Conservation (phyloP, 2,888 invertebrate species). For the Macrophya annulata region DNA sequence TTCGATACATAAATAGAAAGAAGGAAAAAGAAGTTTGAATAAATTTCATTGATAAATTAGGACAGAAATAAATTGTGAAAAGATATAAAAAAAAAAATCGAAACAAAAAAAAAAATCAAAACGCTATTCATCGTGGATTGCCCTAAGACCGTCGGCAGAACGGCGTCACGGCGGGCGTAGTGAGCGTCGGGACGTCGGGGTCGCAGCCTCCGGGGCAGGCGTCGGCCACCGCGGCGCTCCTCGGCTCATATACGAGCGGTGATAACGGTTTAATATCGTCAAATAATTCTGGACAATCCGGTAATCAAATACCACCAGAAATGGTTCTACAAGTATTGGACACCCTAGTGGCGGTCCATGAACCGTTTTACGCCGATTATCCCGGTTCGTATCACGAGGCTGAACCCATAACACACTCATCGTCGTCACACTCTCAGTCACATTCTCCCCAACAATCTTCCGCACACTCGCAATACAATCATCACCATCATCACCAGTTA, state of each 20-base stretch:
- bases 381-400: conserved; percentile 78
- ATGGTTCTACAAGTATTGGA: conserved; percentile 90
- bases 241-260: conserved; percentile 66
- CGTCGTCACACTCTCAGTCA: conserved; percentile 68
- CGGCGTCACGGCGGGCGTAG: conserved; percentile 79
- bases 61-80: too few relatives aligned
- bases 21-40: too few relatives aligned
- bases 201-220: conserved; percentile 75
- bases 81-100: not conserved
- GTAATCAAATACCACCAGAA: conserved; percentile 79
- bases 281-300: conserved; percentile 61
- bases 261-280: conserved; percentile 60
- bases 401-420: conserved; percentile 67
- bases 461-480: conserved; percentile 74
- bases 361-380: conserved; percentile 86
- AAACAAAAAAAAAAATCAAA: not conserved
- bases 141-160: conserved; percentile 58
- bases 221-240: conserved; percentile 71
- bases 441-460: conserved; percentile 64
- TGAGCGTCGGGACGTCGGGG: conserved; percentile 78
- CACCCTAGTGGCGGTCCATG: conserved; percentile 83
- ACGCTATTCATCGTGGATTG: conserved; percentile 23
- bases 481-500: conserved; percentile 80
- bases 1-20: too few relatives aligned
- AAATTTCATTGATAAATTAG: too few relatives aligned